Base-by-base conservation (phyloP, 2,888 invertebrate genomes). In the Oligia fasciuncula region DNA sequence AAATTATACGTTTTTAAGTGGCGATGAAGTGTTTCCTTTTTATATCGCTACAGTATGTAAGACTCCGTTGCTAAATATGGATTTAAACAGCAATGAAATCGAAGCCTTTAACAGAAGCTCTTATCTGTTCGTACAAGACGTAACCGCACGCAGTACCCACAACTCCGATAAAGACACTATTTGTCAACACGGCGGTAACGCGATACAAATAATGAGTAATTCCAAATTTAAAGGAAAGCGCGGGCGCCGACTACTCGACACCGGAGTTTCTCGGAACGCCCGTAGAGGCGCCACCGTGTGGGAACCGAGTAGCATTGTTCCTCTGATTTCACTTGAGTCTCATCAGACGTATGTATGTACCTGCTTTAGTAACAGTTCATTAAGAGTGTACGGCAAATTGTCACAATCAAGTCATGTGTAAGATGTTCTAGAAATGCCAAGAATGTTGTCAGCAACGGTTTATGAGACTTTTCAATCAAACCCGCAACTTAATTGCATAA, bases 181-280 rank as follows among this genome's bases (percentile, higher is more conserved):
- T 85, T 77, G 86, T 84, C 85, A 86, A 85, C 85, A 84, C 69
- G 29, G 74, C 75, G 76, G 89, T 82, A 89, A 90, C 77, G 51
- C 77, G 88, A 89, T 78, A 87, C 79, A 81, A 87, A 81, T 87
- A 90, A 90, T 93, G 93, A 92, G 91, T 92, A 93, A 95, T 92
- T 92, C 92, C 92, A 87, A 94, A 94, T 92, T 95, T 94, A 94
- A 93, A 91, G 92, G 94, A 95, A 95, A 95, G 93, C 89, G 86
- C 85, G 87, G 90, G 90, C 88, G 91, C 89, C 90, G 86, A 79
- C 82, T 93, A 86, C 77, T 66, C 85, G 93, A 93, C 92, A 92
- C 93, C 91, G 79, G 3, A 77, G 85, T 87, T 95, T 95, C 95
- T 90, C 46, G 86, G 95, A 94, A 95, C 86, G 57, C 83, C 90